Evolutionary conservation across 2,113 vertebrate species (phyloP).

Genomic region (Callionymus lyra): DNA sequence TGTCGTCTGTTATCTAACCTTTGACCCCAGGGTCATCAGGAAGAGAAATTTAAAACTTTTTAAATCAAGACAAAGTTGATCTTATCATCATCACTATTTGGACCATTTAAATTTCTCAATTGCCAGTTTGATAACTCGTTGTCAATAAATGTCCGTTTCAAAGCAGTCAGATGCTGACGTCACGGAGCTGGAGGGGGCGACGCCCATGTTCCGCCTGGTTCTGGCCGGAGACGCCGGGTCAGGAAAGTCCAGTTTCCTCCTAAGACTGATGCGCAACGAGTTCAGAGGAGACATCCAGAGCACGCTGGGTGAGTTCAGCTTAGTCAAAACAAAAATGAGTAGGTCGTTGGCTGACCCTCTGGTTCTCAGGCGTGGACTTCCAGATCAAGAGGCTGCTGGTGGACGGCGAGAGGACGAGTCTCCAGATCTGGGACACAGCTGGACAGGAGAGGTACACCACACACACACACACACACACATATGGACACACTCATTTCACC

Average conservation of each 20-base stretch:
- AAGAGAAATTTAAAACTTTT: too few relatives aligned
- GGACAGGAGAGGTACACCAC: constrained; percentile 63
- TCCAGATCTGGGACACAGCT: constrained; percentile 73
- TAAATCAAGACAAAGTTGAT: too few relatives aligned
- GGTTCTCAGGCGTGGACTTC: constrained; percentile 66
- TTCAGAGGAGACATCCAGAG: constrained; percentile 64
- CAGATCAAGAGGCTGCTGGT: constrained; percentile 71
- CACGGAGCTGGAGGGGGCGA: background rate
- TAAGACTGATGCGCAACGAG: constrained; percentile 60
- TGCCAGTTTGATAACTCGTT: too few relatives aligned
- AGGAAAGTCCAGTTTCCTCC: constrained; percentile 71
- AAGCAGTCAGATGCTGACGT: constrained; percentile 26
- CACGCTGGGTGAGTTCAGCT: constrained; percentile 48
- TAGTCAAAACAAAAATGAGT: too few relatives aligned
- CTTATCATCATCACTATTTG: too few relatives aligned
- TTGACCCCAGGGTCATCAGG: too few relatives aligned
- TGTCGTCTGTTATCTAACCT: too few relatives aligned
- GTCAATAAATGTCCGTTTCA: too few relatives aligned
- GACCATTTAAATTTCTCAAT: too few relatives aligned
- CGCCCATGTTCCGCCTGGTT: constrained; percentile 57
- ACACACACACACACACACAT: background rate
- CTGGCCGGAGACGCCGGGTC: constrained; percentile 62
- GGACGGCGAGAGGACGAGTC: constrained; percentile 59
- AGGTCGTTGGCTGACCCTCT: too few relatives aligned
- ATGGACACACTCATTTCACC: background rate